Conservation (phyloP, 2,797 vertebrate genomes). For the Salarias fasciatus region DNA sequence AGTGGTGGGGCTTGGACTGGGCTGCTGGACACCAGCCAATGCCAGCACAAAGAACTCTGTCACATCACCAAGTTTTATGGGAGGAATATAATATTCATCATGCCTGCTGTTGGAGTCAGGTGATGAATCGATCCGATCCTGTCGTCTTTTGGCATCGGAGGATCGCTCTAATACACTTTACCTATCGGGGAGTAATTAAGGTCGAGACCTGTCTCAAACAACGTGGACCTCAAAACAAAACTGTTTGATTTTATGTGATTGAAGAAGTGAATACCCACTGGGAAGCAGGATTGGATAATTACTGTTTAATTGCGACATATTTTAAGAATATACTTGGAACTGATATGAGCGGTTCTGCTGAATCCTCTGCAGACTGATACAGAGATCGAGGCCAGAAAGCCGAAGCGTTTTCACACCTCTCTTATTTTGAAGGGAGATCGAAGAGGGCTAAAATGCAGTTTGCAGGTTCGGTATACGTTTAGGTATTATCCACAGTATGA, state of each 20-base stretch:
- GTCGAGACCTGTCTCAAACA: slow-evolving; percentile 36
- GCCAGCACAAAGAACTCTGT: slow-evolving; percentile 72
- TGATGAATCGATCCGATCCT: slow-evolving; percentile 66
- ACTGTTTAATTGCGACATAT: no score
- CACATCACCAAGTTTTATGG: slow-evolving; percentile 70
- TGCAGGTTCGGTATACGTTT: no score
- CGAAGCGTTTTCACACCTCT: no score
- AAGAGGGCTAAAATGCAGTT: no score
- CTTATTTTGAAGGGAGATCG: no score
- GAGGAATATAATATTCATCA: slow-evolving; percentile 67
- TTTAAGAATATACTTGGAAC: no score
- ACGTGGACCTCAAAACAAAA: slow-evolving; percentile 23
- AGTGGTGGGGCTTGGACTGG: slow-evolving; percentile 54
- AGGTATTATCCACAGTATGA: no score
- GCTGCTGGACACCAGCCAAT: slow-evolving; percentile 59
- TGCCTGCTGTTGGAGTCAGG: slow-evolving; percentile 55
- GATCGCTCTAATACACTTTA: slow-evolving; percentile 52
- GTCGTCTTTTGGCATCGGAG: slow-evolving; percentile 57
- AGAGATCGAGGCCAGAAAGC: no score
- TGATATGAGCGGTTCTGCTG: no score
- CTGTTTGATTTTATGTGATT: neutral
- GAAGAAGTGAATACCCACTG: no score
- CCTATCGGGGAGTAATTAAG: slow-evolving; percentile 55
- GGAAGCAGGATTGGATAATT: no score
- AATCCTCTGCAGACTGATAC: no score